Evolutionary conservation across 2,113 vertebrate genomes (phyloP), one percentile per base, ranked within the genome.

Genomic region (Alectura lathami): DNA sequence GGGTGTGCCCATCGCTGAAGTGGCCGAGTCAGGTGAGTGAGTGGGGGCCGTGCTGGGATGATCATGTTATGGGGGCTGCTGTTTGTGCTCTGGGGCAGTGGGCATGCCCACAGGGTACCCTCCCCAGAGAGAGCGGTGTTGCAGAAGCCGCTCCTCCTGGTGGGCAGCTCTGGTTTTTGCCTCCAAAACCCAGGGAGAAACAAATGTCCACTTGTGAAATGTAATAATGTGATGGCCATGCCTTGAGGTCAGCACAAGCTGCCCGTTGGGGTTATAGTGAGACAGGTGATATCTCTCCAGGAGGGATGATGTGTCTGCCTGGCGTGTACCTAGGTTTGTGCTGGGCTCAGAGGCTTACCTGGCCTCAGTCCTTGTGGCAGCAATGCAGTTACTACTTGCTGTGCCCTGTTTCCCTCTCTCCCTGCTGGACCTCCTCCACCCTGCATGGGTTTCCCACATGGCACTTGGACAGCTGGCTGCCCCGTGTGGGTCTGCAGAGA

Each of bases 21-120:
- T 99, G 91, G 99, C 99, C 0, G 99, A 99, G 90, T 99, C 99
- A 4, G 99, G 99, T 99, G 94, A 93, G 99, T 99, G 94, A 93
- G 99, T 97, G 63, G 24, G 83, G 56, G 20, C 20, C 16, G 43
- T 0, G 10, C 13, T 68, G 64, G 47, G 69, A 42, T 20, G 26
- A 14, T 1, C 17, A 56, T 36, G 54, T 27, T 2, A 1, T 1
- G 6, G 26, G 24, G 47, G 75, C 63, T 86, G 63, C 40, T 10
- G 0, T 30, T 16, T 32, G 34, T 3, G 6, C 43, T 15, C 34
- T 12, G 13, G 24, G 15, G 32, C 17, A 36, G 14, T 10, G 29
- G n/a, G 11, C 38, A 12, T 26, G 29, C 18, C 53, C 10, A 8
- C 38, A 29, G 63, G 56, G 2, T n/a, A 27, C 57, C 32, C 10